These are phyloP conservation scores for Bolborhynchus lineola DNA, from an alignment of 2,113 vertebrate genomes.

Conservation along the genomic window DNA sequence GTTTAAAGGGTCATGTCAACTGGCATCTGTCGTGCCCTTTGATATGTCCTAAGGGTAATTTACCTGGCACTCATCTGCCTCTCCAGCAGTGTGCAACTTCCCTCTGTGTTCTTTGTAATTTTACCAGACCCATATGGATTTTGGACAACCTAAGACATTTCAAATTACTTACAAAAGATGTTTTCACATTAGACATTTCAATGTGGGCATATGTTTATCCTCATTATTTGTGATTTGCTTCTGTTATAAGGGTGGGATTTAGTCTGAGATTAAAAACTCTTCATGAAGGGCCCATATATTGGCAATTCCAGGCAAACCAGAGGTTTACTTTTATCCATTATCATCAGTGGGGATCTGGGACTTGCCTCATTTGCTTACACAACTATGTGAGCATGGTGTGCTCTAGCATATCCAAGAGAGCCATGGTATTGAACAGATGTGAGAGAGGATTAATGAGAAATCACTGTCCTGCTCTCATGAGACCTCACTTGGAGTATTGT, in stretches of 20 bases:
- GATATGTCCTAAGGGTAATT: not conserved
- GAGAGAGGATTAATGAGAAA: not conserved
- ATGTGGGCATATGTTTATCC: not conserved
- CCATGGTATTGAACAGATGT: not conserved
- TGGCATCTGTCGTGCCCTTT: not conserved
- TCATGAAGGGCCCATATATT: not conserved
- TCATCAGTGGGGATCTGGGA: rapidly evolving
- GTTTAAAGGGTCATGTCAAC: not conserved
- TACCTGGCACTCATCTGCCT: not conserved
- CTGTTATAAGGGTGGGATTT: not conserved
- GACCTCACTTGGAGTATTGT: not conserved
- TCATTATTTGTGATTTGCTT: not conserved
- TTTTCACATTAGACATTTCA: not conserved
- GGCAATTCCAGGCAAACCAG: not conserved
- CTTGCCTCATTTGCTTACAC: not conserved
- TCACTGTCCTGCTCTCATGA: not conserved
- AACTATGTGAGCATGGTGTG: not conserved
- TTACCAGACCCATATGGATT: not conserved
- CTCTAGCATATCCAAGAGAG: not conserved
- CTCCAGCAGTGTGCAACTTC: not conserved
- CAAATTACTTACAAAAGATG: not conserved
- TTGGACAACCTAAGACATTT: not conserved
- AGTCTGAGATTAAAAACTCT: not conserved
- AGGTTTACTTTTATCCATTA: rapidly evolving
- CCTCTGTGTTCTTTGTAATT: not conserved